Base-by-base conservation (phyloP, 2,797 vertebrate species). In the Streptopelia turtur region DNA sequence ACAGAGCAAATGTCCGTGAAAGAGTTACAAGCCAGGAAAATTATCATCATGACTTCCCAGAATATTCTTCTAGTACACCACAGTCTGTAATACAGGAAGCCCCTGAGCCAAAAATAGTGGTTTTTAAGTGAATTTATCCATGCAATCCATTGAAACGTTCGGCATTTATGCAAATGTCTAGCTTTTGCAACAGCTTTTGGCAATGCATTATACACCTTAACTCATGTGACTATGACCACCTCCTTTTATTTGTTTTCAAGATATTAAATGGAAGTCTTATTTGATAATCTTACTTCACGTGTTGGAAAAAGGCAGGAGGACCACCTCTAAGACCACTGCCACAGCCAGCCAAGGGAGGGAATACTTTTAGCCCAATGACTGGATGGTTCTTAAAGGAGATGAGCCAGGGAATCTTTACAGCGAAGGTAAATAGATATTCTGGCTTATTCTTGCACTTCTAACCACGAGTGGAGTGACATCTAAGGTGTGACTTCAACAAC, bases 151-250 rank as follows among this genome's bases (percentile, higher is more conserved):
- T 76, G 65, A 87, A 92, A 87, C 31, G 28, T 87, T 84, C 82
- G 61, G 20, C 3, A 0, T 91, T 92, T 79, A 74, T 95, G 87
- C 79, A 95, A 84, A 89, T 35, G 8, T 69, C 92, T 72, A 89
- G 6, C 70, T 85, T 69, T 64, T 92, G 83, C 66, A 92, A 52
- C 27, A 87, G 84, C 95, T 78, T 77, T 82, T 72, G 64, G 91
- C 81, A 28, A 59, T 8, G 5, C 39, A 52, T 87, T 95, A 47
- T 52, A 63, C 49, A 84, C 52, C 39, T 69, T 81, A 64, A 39
- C 49, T 84, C 78, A n/a, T 78, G 55, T 43, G 24, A 10, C 55
- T 72, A 70, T 55, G 90, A 43, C 8, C 47, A 69, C 55, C 37
- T 89, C 66, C 22, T 70, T 91, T 47, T 63, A 43, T 68, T 86